Base-by-base conservation (phyloP, 2,888 invertebrate species). In the Caenorhabditis sulstoni region DNA sequence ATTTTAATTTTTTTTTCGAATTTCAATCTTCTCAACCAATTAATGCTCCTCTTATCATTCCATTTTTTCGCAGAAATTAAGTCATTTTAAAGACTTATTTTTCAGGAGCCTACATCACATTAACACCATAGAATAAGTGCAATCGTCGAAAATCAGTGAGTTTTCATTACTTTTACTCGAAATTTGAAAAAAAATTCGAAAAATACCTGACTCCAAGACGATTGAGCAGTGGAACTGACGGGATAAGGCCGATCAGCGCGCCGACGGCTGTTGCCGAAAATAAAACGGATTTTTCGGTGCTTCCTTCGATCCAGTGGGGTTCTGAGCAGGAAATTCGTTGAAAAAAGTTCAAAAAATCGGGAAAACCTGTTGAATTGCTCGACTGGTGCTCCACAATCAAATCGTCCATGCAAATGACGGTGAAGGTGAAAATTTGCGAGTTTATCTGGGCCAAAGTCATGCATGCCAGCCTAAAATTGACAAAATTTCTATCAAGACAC, bases 341-440 rank as follows among this genome's bases (percentile, higher is more conserved):
- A n/a, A 1, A 0, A 39, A 53, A 50, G 45, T 47, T 7, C 12
- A 16, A 7, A 14, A 16, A n/a, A 35, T 11, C 12, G 1, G 29
- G 1, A 35, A 35, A 41, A 73, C 73, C 73, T 35, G 73, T 55
- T 5, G 18, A 45, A 62, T 75, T 75, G 12, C 8, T 55, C 29
- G 22, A 18, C 20, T n/a, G 35, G 4, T 75, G 53, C 20, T 75
- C 75, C 20, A 23, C 58, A 22, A 59, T 58, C 3, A 77, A 20
- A 29, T 77, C 77, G 44, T 71, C 70, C 77, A 77, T 77, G 29
- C 77, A 77, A 23, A 77, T 77, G n/a, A 77, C 77, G 44, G 78
- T 78, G 41, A 78, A 78, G n/a, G 78, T 71, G 61, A 73, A 73
- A 44, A 73, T 73, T 73, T 73, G 73, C 3, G 73, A 73, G 50